These are phyloP conservation scores for Phrynosoma platyrhinos DNA, from an alignment of 2,113 vertebrate species.

Conservation along the genomic window DNA sequence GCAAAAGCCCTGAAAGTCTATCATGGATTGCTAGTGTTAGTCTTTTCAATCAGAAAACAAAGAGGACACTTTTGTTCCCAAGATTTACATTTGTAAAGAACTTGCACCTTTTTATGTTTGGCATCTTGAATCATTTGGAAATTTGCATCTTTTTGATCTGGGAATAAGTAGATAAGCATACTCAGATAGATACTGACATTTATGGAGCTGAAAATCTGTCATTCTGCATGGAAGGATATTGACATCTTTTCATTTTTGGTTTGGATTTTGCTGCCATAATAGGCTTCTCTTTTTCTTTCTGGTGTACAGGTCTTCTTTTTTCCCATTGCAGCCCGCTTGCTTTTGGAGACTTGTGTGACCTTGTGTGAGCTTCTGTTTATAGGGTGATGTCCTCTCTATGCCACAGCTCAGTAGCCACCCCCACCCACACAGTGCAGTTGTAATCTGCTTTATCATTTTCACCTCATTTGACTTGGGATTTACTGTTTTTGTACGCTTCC, in stretches of 20 bases:
- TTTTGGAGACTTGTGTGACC: constrained; percentile 7
- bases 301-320: not conserved
- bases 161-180: not conserved
- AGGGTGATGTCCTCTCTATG: not conserved
- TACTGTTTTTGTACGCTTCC: not conserved
- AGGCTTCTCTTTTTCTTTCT: not conserved
- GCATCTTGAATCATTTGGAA: not conserved
- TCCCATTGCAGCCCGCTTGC: not conserved
- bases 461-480: constrained; percentile 21
- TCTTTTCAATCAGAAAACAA: not conserved
- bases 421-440: not conserved
- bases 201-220: not conserved
- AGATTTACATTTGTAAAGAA: not conserved
- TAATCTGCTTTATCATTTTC: constrained; percentile 35
- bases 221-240: not conserved
- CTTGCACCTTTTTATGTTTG: not conserved
- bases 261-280: not conserved
- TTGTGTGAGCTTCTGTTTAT: constrained; percentile 19
- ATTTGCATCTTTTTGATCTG: not conserved
- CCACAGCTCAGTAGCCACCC: not conserved
- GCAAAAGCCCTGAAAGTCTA: no score
- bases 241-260: not conserved
- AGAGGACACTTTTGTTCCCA: not conserved
- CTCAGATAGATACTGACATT: not conserved
- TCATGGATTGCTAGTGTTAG: no score